phyloP scores from a whole-genome alignment of 1,140 invertebrate species.

The Lysiphlebus fabarum region DNA sequence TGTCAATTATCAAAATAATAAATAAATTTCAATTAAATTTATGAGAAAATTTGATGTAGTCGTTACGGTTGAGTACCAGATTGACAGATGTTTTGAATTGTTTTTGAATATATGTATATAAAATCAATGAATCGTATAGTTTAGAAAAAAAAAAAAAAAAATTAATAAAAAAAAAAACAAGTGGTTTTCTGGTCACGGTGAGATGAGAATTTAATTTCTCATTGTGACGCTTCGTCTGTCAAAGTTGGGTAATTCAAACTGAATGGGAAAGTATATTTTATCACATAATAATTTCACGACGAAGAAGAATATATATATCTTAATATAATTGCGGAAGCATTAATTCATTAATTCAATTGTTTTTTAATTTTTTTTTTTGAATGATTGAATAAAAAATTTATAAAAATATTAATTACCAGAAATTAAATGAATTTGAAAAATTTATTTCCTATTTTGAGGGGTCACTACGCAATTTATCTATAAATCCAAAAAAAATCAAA shows the following conservation, averaged over 20 bases:
- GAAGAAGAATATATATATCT: conserved; percentile 17
- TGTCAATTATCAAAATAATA: no score
- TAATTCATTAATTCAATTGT: no score
- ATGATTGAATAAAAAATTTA: no score
- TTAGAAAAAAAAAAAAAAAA: no score
- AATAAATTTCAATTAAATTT: no score
- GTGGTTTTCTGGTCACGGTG: conserved; percentile 6
- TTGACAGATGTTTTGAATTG: background rate
- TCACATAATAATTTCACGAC: conserved; percentile 22
- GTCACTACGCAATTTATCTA: no score
- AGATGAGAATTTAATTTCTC: conserved; percentile 15
- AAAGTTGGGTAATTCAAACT: conserved; percentile 15
- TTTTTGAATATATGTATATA: no score
- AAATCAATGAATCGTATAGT: background rate
- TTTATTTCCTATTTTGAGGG: no score
- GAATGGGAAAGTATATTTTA: conserved; percentile 22
- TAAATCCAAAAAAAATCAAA: no score
- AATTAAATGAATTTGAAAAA: no score
- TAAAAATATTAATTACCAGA: no score
- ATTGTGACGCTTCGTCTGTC: conserved; percentile 13
- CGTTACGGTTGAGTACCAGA: background rate
- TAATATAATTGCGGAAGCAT: conserved; percentile 18
- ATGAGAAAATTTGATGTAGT: background rate
- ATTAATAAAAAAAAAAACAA: background rate
- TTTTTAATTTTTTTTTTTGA: no score